phyloP scores from a whole-genome alignment of 2,113 vertebrate genomes.

The Euleptes europaea region DNA sequence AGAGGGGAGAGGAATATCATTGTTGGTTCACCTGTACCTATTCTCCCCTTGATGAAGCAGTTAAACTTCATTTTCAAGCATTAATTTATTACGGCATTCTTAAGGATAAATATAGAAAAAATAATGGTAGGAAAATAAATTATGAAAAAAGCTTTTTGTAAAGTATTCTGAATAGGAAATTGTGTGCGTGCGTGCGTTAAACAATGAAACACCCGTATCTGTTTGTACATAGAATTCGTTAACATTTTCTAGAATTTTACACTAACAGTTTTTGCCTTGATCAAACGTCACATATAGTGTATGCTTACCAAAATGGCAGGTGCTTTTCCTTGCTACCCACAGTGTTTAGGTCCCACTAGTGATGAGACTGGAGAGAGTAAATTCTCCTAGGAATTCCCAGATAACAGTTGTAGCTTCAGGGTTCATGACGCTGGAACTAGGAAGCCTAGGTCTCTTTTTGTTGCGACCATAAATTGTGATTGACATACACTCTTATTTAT shows the following conservation, averaged over 20 bases:
- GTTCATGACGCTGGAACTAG: conserved; percentile 43
- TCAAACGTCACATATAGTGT: conserved; percentile 81
- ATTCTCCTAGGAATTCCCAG: conserved; percentile 44
- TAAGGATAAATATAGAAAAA: conserved; percentile 80
- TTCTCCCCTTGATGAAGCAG: conserved; percentile 60
- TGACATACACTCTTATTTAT: not conserved
- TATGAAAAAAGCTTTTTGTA: conserved; percentile 71
- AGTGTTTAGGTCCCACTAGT: conserved; percentile 30
- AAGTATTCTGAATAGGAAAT: conserved; percentile 85
- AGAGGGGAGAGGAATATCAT: not conserved
- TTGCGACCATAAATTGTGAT: no score
- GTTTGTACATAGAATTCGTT: conserved; percentile 76
- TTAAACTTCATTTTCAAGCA: conserved; percentile 53
- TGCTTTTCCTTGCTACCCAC: conserved; percentile 33
- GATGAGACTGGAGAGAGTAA: conserved; percentile 55
- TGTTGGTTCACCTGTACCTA: conserved; percentile 52
- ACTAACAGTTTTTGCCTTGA: conserved; percentile 76
- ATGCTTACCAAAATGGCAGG: conserved; percentile 41
- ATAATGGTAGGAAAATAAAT: conserved; percentile 70
- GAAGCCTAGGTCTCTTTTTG: conserved; percentile 23
- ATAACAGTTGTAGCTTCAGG: conserved; percentile 40
- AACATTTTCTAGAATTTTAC: conserved; percentile 65
- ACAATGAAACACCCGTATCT: conserved; percentile 67
- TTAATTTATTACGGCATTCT: conserved; percentile 81
- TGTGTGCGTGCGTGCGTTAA: conserved; percentile 58